phyloP scores from a whole-genome alignment of 2,888 invertebrate genomes.

The Automeris io region DNA sequence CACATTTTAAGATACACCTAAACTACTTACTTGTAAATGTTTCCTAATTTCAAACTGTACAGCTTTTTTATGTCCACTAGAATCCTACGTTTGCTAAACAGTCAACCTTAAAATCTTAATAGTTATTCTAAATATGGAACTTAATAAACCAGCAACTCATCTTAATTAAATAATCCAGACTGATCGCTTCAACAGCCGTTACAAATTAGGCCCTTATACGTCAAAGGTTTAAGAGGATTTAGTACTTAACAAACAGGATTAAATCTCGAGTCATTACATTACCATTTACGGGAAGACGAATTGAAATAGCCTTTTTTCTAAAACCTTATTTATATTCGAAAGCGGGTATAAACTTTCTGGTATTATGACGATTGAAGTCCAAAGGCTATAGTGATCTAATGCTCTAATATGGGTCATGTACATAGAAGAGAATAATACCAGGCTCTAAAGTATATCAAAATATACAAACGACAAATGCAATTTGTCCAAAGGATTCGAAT shows the following conservation, averaged over 20 bases:
- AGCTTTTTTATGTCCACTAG: too few species aligned
- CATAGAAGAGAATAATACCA: too few species aligned
- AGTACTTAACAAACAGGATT: conserved; percentile 17
- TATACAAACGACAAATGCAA: too few species aligned
- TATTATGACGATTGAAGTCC: too few species aligned
- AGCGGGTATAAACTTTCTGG: too few species aligned
- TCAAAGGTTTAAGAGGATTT: conserved; percentile 31
- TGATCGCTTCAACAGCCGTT: conserved; percentile 13
- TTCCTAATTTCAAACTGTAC: conserved; percentile 13
- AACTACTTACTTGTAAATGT: conserved; percentile 4
- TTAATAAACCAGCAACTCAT: conserved; percentile 6
- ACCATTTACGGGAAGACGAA: conserved; percentile 3
- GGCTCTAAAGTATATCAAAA: too few species aligned
- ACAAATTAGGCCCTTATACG: conserved; percentile 21
- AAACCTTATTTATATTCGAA: not conserved
- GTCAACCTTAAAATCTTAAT: conserved; percentile 14
- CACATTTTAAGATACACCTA: too few species aligned
- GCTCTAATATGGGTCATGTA: too few species aligned
- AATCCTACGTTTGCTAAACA: too few species aligned
- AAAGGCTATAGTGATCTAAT: too few species aligned
- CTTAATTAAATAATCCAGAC: conserved; percentile 8
- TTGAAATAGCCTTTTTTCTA: not conserved
- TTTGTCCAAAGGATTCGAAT: too few species aligned
- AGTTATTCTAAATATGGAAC: too few species aligned
- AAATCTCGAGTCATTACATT: conserved; percentile 10